Evolutionary conservation across 2,888 invertebrate species (phyloP), one percentile per base, ranked within the genome.

Genomic region (Pollenia amentaria): DNA sequence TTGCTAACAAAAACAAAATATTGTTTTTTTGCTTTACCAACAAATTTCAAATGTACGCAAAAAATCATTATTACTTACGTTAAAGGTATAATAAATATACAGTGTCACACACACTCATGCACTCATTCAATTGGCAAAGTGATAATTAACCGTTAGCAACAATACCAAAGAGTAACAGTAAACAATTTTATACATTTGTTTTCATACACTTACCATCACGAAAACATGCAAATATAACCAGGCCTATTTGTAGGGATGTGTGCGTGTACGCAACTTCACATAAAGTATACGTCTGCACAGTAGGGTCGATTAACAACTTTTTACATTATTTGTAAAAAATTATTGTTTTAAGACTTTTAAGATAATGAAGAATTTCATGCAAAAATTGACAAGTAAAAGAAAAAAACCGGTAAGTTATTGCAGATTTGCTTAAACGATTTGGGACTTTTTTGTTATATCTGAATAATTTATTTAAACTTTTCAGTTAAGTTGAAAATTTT

Each of bases 251-350:
- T 40, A 9, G 1, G 16, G 18, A 1, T 38, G 1, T 38, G 14
- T 46, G 38, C 16, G n/a, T 12, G 29, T 38, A 62, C 42, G 21
- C 62, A 70, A 62, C 62, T 18, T 53, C 3, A 42, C 16, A 60
- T 70, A 12, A 70, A 62, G 60, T 79, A 70, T 70, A 79, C 51
- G 70, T 42, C 21, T 1, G 18, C 21, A 64, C 62, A 8, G 7
- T 57, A 53, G 44, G 21, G n/a, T 51, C 3, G 0, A 29, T 0
- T 29, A 29, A 29, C 0, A 29, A 29, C 29, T 29, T 29, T 29
- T 29, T 29, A 29, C 29, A 29, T 29, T 6, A 29, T 29, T 29
- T 29, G 29, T 29, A 29, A 29, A 29, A 29, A 29, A 6, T n/a
- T n/a, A 6, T 0, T 0, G 29, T 29, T 1, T 29, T 29, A 29